A percentile compares a stretch with the other conserved stretches of the same genome.
phyloP scores from a whole-genome alignment of 2,113 vertebrate genomes.

The Aptenodytes patagonicus region DNA sequence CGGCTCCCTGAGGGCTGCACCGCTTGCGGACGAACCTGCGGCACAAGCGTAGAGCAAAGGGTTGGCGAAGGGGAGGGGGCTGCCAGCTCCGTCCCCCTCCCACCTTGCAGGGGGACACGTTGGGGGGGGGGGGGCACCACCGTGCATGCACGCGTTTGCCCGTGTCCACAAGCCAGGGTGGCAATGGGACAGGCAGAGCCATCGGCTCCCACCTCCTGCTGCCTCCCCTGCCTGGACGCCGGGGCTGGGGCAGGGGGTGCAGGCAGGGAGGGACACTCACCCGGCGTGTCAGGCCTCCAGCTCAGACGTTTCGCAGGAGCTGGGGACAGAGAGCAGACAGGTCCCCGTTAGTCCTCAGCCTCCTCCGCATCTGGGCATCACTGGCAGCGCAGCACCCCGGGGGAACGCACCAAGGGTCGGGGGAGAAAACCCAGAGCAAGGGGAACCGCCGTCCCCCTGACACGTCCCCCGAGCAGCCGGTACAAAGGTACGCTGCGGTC shows the following conservation, averaged over 20 bases:
- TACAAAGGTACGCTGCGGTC: neutral
- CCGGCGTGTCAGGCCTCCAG: neutral
- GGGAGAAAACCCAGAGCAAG: neutral
- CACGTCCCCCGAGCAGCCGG: neutral
- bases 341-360: neutral
- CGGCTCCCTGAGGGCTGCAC: neutral
- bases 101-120: neutral
- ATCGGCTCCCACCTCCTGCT: neutral
- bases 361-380: neutral
- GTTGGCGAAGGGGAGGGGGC: accelerated
- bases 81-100: neutral
- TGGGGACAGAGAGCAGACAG: slow-evolving; percentile 2
- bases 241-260: neutral
- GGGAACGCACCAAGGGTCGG: neutral
- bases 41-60: neutral
- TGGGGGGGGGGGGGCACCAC: neutral
- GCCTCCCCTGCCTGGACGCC: neutral
- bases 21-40: neutral
- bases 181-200: neutral
- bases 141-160: accelerated
- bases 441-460: neutral
- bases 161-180: neutral
- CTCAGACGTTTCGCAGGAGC: slow-evolving; percentile 72
- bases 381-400: neutral
- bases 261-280: neutral